A percentile compares a stretch with the other conserved stretches of the same genome.
These are phyloP conservation scores for Heliangelus exortis DNA, from an alignment of 2,797 vertebrate genomes.

Conservation along the genomic window DNA sequence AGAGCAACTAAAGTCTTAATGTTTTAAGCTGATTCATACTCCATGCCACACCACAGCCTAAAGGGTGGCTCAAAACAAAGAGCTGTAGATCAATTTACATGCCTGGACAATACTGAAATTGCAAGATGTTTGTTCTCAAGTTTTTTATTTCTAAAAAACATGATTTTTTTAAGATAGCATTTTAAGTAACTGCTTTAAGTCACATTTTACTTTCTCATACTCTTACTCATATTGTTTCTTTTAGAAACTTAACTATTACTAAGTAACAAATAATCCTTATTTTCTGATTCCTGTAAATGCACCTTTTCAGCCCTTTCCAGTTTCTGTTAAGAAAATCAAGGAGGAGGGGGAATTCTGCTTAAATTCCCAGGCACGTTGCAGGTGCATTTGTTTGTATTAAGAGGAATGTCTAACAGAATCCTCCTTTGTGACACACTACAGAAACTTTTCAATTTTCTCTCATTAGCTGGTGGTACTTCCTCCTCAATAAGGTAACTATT, in stretches of 20 bases:
- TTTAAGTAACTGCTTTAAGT: background rate
- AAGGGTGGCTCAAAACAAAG: background rate
- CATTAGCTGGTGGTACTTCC: conserved; percentile 62
- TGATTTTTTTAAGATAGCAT: background rate
- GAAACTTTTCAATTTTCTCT: conserved; percentile 65
- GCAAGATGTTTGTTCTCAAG: background rate
- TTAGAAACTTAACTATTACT: background rate
- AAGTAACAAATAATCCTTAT: background rate
- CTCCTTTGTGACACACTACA: conserved; percentile 65
- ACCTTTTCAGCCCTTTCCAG: background rate
- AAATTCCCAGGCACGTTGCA: conserved; percentile 26
- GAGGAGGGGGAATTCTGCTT: background rate
- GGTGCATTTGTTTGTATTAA: conserved; percentile 69
- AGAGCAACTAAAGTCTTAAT: background rate
- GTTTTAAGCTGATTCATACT: background rate
- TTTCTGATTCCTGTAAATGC: background rate
- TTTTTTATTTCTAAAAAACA: background rate
- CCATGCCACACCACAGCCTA: background rate
- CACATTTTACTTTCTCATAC: background rate
- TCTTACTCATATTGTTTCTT: background rate
- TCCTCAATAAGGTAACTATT: conserved; percentile 63
- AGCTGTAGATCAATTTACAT: background rate
- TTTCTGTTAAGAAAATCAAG: background rate
- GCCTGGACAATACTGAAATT: background rate
- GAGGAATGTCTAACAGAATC: conserved; percentile 56